phyloP scores from a whole-genome alignment of 2,888 invertebrate genomes.

The Serrognathus titanus region DNA sequence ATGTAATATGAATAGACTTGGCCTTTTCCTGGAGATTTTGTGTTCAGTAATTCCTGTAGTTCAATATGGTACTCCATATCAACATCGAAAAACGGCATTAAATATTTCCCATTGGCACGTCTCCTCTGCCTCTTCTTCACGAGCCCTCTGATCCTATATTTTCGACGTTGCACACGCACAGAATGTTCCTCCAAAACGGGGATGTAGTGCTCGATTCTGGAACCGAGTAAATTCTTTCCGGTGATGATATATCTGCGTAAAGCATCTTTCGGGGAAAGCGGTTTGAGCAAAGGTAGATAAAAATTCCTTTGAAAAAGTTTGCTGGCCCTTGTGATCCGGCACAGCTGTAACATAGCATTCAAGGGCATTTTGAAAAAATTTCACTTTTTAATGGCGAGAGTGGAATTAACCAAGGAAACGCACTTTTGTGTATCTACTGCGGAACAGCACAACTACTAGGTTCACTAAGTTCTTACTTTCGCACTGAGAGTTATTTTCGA shows the following conservation, averaged over 20 bases:
- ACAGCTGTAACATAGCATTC: conserved; percentile 62
- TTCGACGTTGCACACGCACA: conserved; percentile 35
- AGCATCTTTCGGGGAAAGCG: conserved; percentile 80
- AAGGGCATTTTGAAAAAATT: conserved; percentile 34
- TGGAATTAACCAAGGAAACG: background rate
- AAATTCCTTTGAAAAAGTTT: conserved; percentile 77
- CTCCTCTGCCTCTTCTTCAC: conserved; percentile 43
- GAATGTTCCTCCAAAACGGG: conserved; percentile 62
- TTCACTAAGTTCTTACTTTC: background rate
- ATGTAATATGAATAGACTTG: conserved; percentile 70
- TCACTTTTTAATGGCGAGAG: background rate
- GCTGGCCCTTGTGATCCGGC: conserved; percentile 78
- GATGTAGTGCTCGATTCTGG: conserved; percentile 71
- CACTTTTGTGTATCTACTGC: background rate
- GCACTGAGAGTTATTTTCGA: background rate
- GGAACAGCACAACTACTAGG: background rate
- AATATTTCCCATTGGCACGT: conserved; percentile 37
- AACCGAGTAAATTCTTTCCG: conserved; percentile 71
- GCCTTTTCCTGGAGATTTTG: conserved; percentile 55
- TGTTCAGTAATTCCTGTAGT: conserved; percentile 49
- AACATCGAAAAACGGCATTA: conserved; percentile 40
- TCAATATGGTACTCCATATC: conserved; percentile 41
- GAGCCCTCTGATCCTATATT: conserved; percentile 40
- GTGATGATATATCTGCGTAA: conserved; percentile 76
- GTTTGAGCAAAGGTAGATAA: conserved; percentile 76